Percentiles rank a stretch among this genome's conserved stretches.
Conservation (phyloP, 1,140 invertebrate genomes). For the Oncopeltus fasciatus region DNA sequence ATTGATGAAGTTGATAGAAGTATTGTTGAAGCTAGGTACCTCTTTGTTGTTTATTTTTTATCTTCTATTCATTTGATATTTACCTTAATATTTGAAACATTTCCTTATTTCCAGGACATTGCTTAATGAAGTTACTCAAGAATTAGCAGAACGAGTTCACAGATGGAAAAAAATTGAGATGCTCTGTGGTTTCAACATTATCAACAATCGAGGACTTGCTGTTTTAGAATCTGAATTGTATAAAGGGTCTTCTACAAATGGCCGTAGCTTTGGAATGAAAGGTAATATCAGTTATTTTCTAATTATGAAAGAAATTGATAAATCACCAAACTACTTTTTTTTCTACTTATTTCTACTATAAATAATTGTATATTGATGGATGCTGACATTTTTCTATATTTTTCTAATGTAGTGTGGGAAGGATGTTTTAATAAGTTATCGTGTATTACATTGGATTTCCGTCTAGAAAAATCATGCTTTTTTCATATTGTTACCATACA, state of each 20-base stretch:
- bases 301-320: too few relatives aligned
- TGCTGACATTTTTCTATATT: too few relatives aligned
- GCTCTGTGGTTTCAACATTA: constrained; percentile 76
- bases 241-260: constrained; percentile 36
- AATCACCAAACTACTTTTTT: too few relatives aligned
- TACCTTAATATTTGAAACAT: too few relatives aligned
- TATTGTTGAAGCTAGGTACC: constrained; percentile 68
- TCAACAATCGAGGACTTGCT: constrained; percentile 75
- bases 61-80: background rate
- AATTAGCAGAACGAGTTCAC: constrained; percentile 71
- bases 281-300: too few relatives aligned
- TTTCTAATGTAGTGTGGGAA: too few relatives aligned
- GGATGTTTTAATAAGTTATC: too few relatives aligned
- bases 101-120: constrained; percentile 43
- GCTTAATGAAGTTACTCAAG: constrained; percentile 80
- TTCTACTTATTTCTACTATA: too few relatives aligned
- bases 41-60: background rate
- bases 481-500: too few relatives aligned
- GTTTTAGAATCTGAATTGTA: constrained; percentile 67
- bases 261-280: constrained; percentile 36
- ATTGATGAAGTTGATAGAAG: constrained; percentile 86
- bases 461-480: too few relatives aligned
- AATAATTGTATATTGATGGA: too few relatives aligned
- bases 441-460: too few relatives aligned
- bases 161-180: constrained; percentile 88